A percentile compares a stretch with the other conserved stretches of the same genome.
These are phyloP conservation scores for Rafetus swinhoei DNA, from an alignment of 2,113 vertebrate species.

Conservation along the genomic window DNA sequence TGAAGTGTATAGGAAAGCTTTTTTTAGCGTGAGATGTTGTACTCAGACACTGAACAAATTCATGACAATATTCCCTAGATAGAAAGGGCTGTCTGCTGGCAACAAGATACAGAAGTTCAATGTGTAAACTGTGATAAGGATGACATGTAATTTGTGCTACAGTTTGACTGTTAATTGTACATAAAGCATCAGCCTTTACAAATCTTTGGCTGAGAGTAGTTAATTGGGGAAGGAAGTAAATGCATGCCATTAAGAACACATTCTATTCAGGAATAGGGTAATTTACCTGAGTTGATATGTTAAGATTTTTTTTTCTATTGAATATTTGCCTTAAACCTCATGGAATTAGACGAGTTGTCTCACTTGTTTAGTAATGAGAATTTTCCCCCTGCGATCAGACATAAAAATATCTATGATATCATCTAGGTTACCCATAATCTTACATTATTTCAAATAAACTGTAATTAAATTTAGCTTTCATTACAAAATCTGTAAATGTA, in stretches of 20 bases:
- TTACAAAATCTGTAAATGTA: background rate
- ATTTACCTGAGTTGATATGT: background rate
- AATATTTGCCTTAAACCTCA: background rate
- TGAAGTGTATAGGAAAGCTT: constrained; percentile 1
- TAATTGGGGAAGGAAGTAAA: constrained; percentile 67
- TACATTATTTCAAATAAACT: background rate
- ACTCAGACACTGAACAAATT: constrained; percentile 74
- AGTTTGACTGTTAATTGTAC: constrained; percentile 82
- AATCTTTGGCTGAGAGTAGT: constrained; percentile 56
- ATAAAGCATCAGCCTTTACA: constrained; percentile 74
- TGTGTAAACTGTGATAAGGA: constrained; percentile 84
- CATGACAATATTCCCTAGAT: constrained; percentile 74
- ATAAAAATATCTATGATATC: background rate
- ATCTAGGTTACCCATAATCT: background rate
- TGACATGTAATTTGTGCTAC: constrained; percentile 82
- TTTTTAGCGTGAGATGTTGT: constrained; percentile 62
- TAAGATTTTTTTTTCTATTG: background rate
- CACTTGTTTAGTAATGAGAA: rapidly evolving
- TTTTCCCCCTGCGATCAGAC: background rate
- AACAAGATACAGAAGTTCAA: constrained; percentile 82
- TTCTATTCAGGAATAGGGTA: background rate
- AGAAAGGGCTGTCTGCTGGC: constrained; percentile 78
- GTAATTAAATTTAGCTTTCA: constrained; percentile 6
- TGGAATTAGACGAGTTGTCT: background rate
- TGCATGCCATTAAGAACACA: constrained; percentile 49